Evolutionary conservation across 1,140 invertebrate species (phyloP), one percentile per base, ranked within the genome.

Genomic region (Batillaria attramentaria): DNA sequence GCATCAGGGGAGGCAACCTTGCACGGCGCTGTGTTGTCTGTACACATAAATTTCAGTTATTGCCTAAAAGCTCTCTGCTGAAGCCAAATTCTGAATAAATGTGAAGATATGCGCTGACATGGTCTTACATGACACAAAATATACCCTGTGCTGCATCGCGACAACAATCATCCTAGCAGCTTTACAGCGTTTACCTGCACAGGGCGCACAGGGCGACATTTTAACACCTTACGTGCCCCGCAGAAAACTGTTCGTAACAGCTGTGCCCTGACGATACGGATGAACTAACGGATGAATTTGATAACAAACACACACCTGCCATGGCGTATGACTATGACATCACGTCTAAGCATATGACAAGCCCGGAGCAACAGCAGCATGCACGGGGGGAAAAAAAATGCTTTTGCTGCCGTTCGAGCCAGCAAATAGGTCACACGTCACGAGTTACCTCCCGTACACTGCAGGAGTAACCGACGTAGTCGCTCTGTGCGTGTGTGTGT

Each of bases 181-280:
- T 16, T 24, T 20, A 10, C 16, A 28, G 8, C 62, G 20, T 73
- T 73, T 50, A 73, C 72, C 72, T 50, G 54, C 39, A n/a, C 72
- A 5, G 72, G 46, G 20, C 72, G 33, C 39, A 35, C 43, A 60
- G 6, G 5, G 10, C 46, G n/a, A n/a, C n/a, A n/a, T 37, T 13
- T 73, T 70, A 70, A 70, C 68, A 70, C 68, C 39, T 70, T 42
- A 41, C 24, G 37, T 39, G n/a, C 50, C 35, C 16, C 13, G 5
- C 6, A 24, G 6, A n/a, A n/a, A n/a, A n/a, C n/a, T n/a, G n/a
- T n/a, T n/a, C n/a, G n/a, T n/a, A n/a, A n/a, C n/a, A n/a, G n/a
- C n/a, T n/a, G n/a, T n/a, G n/a, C n/a, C n/a, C n/a, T 37, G 66
- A 18, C 3, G 24, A 0, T 6, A 41, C 37, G 20, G n/a, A 69